Base-by-base conservation (phyloP, 2,797 vertebrate genomes). In the Aeoliscus strigatus region DNA sequence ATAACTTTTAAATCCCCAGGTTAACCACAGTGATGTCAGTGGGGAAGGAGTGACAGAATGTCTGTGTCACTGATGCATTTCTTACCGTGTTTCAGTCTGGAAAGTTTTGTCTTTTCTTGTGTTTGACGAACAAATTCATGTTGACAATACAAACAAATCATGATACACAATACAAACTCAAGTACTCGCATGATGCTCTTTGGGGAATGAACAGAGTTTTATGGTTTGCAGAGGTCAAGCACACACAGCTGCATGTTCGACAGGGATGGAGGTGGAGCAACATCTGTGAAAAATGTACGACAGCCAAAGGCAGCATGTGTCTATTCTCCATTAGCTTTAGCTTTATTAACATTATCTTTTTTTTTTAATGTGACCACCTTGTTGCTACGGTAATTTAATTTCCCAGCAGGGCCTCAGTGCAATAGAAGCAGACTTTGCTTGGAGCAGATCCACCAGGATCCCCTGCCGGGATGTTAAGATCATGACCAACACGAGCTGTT, bases 381-480 rank as follows among this genome's bases (percentile, higher is more conserved):
- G 67, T 48, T 57, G 35, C 53, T 72, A 55, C 73, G 63, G 55
- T 86, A 83, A 87, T 85, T 87, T 48, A 86, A 86, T 87, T 87
- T 88, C 80, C 80, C n/a, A 85, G 67, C 53, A 50, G 61, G 72
- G 70, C 75, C 73, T 45, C 45, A 43, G 55, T 77, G 62, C 56
- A 55, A 24, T 8, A n/a, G 11, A 51, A 57, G 79, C n/a, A 66
- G 70, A 13, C 54, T 55, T 41, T 34, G 70, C 63, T 76, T 39
- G 64, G 79, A 86, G 65, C 29, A 4, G 53, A 73, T 79, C 73
- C 72, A 78, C 44, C 18, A 41, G 56, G 68, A 71, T 81, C 75
- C 68, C 77, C 70, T 56, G 57, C 62, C 59, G 40, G 72, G 58
- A 79, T 74, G 62, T 71, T 68, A 73, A 73, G 66, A 78, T 81